Base-by-base conservation (phyloP, 2,888 invertebrate species). In the Campoplex nolae region DNA sequence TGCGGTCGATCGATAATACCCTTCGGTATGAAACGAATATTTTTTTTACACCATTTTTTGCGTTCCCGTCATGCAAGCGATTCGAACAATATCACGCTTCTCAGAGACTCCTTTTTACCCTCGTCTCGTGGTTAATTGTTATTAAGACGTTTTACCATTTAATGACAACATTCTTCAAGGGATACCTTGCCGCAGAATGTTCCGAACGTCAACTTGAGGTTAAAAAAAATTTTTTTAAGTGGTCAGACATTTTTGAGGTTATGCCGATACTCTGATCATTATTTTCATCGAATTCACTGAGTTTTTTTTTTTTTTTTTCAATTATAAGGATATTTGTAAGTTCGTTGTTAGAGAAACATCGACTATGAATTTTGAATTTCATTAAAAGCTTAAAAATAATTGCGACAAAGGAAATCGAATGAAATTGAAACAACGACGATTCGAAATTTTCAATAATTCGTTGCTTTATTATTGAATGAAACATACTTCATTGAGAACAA, bases 1-100 rank as follows among this genome's bases (percentile, higher is more conserved):
- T 76, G 68, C 76, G 70, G 16, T 58, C 83, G 83, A 83, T 83
- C 83, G 83, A 83, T 83, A 83, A 82, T 82, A 74, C 67, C 28
- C 67, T 28, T 74, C 70, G 18, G 6, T 67, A 74, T 23, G 51
- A 74, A 65, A 38, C 71, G 56, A 56, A 45, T 32, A 32, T 23
- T 58, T 70, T 70, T 70, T 79, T 58, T 42, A 65, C 32, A 73
- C 62, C 16, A 48, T 65, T 73, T 73, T 62, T 35, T 73, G 8
- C 35, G 35, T 18, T 58, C 58, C 32, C 70, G 45, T 35, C 70
- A 79, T 70, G 68, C 68, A 18, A 65, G 7, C 11, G 38, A 32
- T 16, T 18, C 58, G 38, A 78, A 68, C 45, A 79, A 70, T 70
- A 79, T 71, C 58, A 58, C 54, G n/a, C 18, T 32, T 71, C 58